phyloP scores from a whole-genome alignment of 1,140 invertebrate species.

The Calosoma granatense region DNA sequence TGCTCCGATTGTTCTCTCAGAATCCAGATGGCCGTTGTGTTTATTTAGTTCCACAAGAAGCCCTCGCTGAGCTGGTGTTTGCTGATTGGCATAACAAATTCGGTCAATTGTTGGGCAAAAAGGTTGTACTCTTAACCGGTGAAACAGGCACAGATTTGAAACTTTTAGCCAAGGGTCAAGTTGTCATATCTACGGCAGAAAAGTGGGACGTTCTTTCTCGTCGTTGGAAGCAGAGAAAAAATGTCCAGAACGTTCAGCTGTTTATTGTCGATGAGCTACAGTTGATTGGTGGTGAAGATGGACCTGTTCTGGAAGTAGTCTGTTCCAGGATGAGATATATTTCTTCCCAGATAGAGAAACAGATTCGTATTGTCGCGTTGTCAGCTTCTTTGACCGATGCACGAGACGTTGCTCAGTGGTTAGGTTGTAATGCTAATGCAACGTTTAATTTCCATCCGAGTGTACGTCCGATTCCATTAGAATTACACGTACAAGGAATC shows the following conservation, averaged over 20 bases:
- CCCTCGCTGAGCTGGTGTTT: constrained; percentile 85
- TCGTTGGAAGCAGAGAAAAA: constrained; percentile 97
- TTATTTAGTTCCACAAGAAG: constrained; percentile 87
- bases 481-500: constrained; percentile 93
- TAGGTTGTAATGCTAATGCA: constrained; percentile 83
- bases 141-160: constrained; percentile 97
- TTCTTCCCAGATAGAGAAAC: constrained; percentile 87
- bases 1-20: constrained; percentile 77
- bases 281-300: constrained; percentile 76
- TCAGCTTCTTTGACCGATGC: constrained; percentile 92
- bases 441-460: constrained; percentile 99
- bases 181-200: constrained; percentile 94
- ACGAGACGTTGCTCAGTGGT: constrained; percentile 91
- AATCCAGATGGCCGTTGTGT: constrained; percentile 71
- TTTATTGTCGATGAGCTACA: constrained; percentile 99
- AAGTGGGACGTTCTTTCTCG: constrained; percentile 98
- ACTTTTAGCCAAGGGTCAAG: constrained; percentile 80
- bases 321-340: constrained; percentile 97
- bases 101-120: constrained; percentile 65
- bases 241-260: constrained; percentile 93
- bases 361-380: constrained; percentile 91
- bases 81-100: constrained; percentile 89
- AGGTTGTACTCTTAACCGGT: constrained; percentile 90
- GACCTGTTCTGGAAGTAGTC: constrained; percentile 92
- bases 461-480: constrained; percentile 87